Evolutionary conservation across 2,888 invertebrate genomes (phyloP).

Genomic region (Oscheius myriophilus): DNA sequence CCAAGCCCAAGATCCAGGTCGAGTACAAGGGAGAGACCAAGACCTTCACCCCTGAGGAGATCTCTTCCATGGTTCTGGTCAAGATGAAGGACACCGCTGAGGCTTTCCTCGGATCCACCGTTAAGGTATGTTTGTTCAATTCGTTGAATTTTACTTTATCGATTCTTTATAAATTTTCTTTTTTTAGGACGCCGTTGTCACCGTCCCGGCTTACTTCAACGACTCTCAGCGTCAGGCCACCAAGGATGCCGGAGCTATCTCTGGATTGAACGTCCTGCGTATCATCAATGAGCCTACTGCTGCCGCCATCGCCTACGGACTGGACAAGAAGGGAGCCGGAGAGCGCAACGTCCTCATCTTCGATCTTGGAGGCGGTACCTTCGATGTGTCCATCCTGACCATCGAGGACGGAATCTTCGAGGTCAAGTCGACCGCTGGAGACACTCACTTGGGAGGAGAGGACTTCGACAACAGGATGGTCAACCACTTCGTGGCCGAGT

Average conservation of each 20-base stretch:
- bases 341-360: conserved; percentile 75
- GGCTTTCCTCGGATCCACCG: conserved; percentile 79
- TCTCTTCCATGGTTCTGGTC: conserved; percentile 66
- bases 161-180: conserved; percentile 73
- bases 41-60: conserved; percentile 73
- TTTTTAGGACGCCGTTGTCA: conserved; percentile 88
- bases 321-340: conserved; percentile 70
- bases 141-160: too few species aligned
- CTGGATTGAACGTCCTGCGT: conserved; percentile 72
- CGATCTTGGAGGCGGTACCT: too few species aligned
- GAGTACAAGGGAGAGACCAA: conserved; percentile 88
- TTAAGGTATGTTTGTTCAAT: too few species aligned
- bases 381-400: conserved; percentile 92
- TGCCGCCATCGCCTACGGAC: conserved; percentile 85
- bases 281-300: conserved; percentile 72
- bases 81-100: conserved; percentile 72
- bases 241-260: conserved; percentile 71
- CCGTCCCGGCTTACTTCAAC: conserved; percentile 97
- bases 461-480: conserved; percentile 77
- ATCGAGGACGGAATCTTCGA: conserved; percentile 94
- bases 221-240: conserved; percentile 87
- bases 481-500: conserved; percentile 73
- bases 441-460: conserved; percentile 79
- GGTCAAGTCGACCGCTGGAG: conserved; percentile 89
- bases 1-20: conserved; percentile 77